Base-by-base conservation (phyloP, 2,797 vertebrate species). In the Coranthus polyacanthus region DNA sequence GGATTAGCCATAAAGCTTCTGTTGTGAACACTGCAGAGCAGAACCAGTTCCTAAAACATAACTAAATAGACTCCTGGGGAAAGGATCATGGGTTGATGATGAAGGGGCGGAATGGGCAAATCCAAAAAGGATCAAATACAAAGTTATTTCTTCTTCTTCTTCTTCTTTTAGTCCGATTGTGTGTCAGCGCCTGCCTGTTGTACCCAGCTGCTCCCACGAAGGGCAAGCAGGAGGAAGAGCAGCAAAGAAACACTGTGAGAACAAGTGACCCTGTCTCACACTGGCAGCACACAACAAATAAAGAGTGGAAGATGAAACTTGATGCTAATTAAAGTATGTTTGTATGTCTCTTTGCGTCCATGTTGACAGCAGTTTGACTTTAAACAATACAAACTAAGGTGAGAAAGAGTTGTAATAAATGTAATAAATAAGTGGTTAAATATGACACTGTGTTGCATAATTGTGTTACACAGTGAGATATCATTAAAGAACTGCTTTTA, bases 21-120 rank as follows among this genome's bases (percentile, higher is more conserved):
- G 66, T 49, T 65, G 37, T 46, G 47, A 63, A 70, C 4, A 53
- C n/a, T 49, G 22, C 13, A 0, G 24, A 64, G 57, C 8, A 58
- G 46, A 70, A 79, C 66, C 59, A 64, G 49, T 70, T 64, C 66
- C 56, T 68, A 38, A 73, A 85, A 70, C 54, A 43, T 22, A 62
- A 72, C 62, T 59, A 41, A 82, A 68, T 44, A 43, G 69, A 71
- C 51, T 61, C 64, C 62, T 49, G 66, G 29, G 65, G 56, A 32
- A 38, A 63, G 16, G 32, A 72, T 41, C 29, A 17, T 15, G 11
- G 17, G 46, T 34, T 63, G 47, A 60, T 56, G 61, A 57, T 29
- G 26, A 29, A 53, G 24, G 21, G 46, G 37, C 16, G 16, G 34
- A 53, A 20, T 2, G 13, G 44, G 22, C 49, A 52, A 63, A 42